Evolutionary conservation across 2,888 invertebrate genomes (phyloP).

Genomic region (Hecatera dysodea): DNA sequence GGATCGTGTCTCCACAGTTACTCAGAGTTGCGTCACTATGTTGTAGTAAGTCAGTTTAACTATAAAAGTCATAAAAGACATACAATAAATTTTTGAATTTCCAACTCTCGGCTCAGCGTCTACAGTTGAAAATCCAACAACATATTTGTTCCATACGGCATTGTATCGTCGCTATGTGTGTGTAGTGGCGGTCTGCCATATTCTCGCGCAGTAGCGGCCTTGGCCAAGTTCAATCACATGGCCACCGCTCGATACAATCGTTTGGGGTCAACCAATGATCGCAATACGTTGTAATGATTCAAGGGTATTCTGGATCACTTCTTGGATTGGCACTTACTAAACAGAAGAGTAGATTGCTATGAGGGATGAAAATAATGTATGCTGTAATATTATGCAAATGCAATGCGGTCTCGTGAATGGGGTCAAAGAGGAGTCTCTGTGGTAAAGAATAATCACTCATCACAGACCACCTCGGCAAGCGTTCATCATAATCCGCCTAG

Average conservation of each 20-base stretch:
- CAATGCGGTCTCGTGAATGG: no score
- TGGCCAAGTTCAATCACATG: constrained; percentile 58
- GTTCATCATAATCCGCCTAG: no score
- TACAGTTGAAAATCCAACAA: not conserved
- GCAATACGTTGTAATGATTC: not conserved
- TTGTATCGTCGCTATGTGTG: not conserved
- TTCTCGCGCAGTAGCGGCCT: constrained; percentile 42
- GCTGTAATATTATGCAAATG: no score
- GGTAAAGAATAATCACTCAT: no score
- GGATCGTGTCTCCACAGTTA: constrained; percentile 18
- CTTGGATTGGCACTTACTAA: not conserved
- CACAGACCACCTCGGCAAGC: no score
- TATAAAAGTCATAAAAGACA: not conserved
- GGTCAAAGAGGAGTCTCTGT: no score
- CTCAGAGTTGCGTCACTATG: constrained; percentile 32
- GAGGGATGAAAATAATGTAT: no score
- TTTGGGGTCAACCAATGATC: not conserved
- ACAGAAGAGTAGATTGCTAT: not conserved
- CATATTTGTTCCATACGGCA: not conserved
- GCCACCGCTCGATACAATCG: constrained; percentile 17
- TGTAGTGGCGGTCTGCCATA: not conserved
- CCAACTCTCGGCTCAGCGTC: not conserved
- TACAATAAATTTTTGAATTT: not conserved
- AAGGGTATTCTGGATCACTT: not conserved
- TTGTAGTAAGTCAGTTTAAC: constrained; percentile 2